Conservation (phyloP, 2,797 vertebrate species). For the Protosalanx chinensis region DNA sequence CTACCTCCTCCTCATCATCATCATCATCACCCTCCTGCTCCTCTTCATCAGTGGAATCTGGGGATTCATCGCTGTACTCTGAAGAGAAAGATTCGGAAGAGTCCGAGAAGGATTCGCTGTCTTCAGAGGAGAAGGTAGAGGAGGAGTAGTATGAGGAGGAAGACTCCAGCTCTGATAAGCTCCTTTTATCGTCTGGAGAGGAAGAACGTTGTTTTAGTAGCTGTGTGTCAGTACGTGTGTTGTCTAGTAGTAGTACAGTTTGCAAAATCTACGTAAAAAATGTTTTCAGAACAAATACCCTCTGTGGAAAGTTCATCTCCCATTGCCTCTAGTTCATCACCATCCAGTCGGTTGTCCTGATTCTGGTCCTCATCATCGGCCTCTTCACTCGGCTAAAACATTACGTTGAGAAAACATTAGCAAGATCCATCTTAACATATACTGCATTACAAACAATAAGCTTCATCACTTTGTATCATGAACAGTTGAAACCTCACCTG, state of each 20-base stretch:
- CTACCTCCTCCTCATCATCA: constrained; percentile 35
- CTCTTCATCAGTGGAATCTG: constrained; percentile 75
- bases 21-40: constrained; percentile 73
- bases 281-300: constrained; percentile 59
- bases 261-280: background rate
- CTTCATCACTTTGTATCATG: background rate
- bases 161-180: constrained; percentile 65
- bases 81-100: constrained; percentile 47
- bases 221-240: background rate
- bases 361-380: constrained; percentile 26
- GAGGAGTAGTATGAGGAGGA: constrained; percentile 54
- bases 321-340: constrained; percentile 58
- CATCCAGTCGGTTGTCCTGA: constrained; percentile 51
- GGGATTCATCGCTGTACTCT: constrained; percentile 55
- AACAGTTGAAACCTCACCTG: constrained; percentile 38
- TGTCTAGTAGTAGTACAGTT: background rate
- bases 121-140: constrained; percentile 73
- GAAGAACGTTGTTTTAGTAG: background rate
- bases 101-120: constrained; percentile 78
- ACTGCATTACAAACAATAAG: background rate
- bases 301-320: constrained; percentile 70
- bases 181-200: constrained; percentile 51
- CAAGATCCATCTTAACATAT: background rate
- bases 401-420: background rate
- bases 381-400: constrained; percentile 46